These are phyloP conservation scores for Agrotis clavis DNA, from an alignment of 2,888 invertebrate genomes.

Conservation along the genomic window DNA sequence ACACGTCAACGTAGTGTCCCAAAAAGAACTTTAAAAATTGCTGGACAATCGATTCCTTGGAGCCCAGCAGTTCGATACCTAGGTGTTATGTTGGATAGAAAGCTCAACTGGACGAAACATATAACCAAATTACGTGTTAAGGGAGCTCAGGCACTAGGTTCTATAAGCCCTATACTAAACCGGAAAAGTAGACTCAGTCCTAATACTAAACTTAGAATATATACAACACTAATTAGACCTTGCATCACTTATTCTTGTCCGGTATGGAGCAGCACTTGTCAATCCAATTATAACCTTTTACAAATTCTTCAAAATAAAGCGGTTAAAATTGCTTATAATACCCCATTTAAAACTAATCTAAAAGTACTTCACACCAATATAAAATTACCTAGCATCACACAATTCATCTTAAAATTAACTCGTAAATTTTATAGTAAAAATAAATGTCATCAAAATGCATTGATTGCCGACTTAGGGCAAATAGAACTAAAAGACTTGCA, in stretches of 20 bases:
- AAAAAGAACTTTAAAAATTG: not conserved
- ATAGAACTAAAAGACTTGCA: too few species aligned
- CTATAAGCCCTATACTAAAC: not conserved
- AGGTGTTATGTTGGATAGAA: not conserved
- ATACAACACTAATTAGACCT: not conserved
- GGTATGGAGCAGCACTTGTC: not conserved
- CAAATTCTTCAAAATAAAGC: not conserved
- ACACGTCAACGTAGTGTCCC: not conserved
- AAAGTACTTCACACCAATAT: too few species aligned
- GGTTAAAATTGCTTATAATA: not conserved
- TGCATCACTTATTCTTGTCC: not conserved
- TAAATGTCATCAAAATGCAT: too few species aligned
- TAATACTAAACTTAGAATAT: not conserved
- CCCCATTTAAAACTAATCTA: too few species aligned
- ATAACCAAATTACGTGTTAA: not conserved
- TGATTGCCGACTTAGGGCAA: too few species aligned
- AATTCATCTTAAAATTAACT: too few species aligned
- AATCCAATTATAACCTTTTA: not conserved
- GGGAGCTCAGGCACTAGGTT: constrained; percentile 1
- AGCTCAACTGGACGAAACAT: not conserved
- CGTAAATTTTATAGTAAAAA: too few species aligned
- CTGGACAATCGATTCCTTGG: not conserved
- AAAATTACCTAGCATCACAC: too few species aligned
- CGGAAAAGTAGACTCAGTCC: not conserved
- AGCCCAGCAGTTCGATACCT: not conserved